Conservation (phyloP, 2,888 invertebrate species). For the Idaea dimidiata region DNA sequence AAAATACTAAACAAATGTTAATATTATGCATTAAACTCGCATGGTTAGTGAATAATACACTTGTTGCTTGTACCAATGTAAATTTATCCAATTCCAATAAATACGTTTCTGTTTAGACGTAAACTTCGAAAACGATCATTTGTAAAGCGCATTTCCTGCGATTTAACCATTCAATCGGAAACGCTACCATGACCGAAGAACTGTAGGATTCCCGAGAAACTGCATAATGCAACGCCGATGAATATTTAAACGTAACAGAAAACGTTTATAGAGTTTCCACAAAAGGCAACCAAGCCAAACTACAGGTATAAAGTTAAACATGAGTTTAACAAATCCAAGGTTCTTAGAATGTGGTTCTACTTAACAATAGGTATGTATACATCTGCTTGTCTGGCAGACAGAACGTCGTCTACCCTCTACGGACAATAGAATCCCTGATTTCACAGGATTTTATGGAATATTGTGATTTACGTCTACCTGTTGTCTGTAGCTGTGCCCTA, state of each 20-base stretch:
- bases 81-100: not conserved
- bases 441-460: slow-evolving; percentile 30
- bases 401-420: slow-evolving; percentile 52
- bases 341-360: slow-evolving; percentile 57
- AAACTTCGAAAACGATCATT: not conserved
- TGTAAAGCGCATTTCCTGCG: slow-evolving; percentile 14
- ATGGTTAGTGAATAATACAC: not conserved
- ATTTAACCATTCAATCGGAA: slow-evolving; percentile 19
- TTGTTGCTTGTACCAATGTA: not conserved
- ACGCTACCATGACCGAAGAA: slow-evolving; percentile 8
- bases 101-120: not conserved
- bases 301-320: slow-evolving; percentile 58
- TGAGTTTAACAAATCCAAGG: slow-evolving; percentile 48
- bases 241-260: slow-evolving; percentile 16
- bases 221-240: slow-evolving; percentile 14
- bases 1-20: not conserved
- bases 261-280: slow-evolving; percentile 17
- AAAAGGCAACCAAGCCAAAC: slow-evolving; percentile 33
- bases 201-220: slow-evolving; percentile 5
- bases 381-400: slow-evolving; percentile 62
- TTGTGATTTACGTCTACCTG: slow-evolving; percentile 35
- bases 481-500: slow-evolving; percentile 36
- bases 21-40: not conserved
- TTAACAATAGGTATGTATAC: slow-evolving; percentile 43
- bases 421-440: slow-evolving; percentile 45